Conservation (phyloP, 2,797 vertebrate species). For the Arctocebus calabarensis region DNA sequence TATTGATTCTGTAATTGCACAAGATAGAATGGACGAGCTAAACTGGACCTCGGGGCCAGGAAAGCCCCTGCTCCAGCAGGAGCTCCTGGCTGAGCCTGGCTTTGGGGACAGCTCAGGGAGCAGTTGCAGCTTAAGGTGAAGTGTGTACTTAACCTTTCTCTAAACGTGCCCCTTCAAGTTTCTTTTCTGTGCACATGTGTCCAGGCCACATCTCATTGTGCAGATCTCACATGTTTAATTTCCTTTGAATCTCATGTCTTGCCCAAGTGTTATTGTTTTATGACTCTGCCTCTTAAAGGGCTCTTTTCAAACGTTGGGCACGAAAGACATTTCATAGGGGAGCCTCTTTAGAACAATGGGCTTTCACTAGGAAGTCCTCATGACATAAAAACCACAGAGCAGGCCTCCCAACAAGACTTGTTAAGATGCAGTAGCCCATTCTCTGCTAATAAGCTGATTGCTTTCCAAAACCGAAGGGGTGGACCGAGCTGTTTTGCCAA, state of each 20-base stretch:
- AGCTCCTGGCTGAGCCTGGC: constrained; percentile 89
- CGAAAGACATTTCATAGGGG: neutral
- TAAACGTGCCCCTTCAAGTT: neutral
- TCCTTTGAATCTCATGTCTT: neutral
- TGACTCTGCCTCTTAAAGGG: neutral
- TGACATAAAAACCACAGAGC: constrained; percentile 51
- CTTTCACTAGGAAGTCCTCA: constrained; percentile 71
- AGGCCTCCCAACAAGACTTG: constrained; percentile 20
- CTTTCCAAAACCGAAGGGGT: constrained; percentile 86
- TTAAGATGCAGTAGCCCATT: constrained; percentile 80
- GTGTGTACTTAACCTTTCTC: constrained; percentile 78
- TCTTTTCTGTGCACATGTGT: neutral
- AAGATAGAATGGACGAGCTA: constrained; percentile 91
- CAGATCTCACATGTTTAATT: neutral
- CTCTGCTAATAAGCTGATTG: constrained; percentile 80
- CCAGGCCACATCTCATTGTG: neutral
- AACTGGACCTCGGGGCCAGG: constrained; percentile 89
- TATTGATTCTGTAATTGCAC: constrained; percentile 91
- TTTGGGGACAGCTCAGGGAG: constrained; percentile 80
- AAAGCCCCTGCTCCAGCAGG: constrained; percentile 92
- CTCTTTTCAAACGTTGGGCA: neutral
- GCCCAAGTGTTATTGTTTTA: neutral
- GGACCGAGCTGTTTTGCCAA: constrained; percentile 87
- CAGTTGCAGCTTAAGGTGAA: constrained; percentile 69
- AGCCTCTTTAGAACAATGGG: constrained; percentile 66